Evolutionary conservation across 2,113 vertebrate genomes (phyloP).

Genomic region (Dipodomys spectabilis): DNA sequence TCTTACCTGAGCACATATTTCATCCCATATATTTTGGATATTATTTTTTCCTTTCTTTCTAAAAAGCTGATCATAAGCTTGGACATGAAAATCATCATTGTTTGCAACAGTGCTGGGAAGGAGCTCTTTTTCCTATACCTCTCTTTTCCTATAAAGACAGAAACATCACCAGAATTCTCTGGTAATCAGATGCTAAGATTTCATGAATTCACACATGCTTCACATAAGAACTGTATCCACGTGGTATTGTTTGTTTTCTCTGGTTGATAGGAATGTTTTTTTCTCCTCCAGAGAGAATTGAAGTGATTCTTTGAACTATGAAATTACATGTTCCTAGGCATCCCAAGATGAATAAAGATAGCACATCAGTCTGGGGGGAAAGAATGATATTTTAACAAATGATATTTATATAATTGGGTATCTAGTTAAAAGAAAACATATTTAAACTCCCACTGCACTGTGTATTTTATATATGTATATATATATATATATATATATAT

Average conservation of each 20-base stretch:
- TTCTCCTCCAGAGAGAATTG: conserved; percentile 35
- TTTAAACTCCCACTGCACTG: conserved; percentile 39
- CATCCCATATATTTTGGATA: conserved; percentile 39
- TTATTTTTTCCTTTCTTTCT: conserved; percentile 43
- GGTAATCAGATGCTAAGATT: conserved; percentile 25
- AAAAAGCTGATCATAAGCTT: conserved; percentile 15
- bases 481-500: no score
- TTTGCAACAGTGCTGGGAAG: background rate
- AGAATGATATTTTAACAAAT: conserved; percentile 46
- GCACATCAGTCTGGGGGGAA: background rate
- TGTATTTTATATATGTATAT: background rate
- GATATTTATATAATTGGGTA: conserved; percentile 10
- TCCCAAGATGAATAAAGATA: conserved; percentile 43
- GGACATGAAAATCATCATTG: conserved; percentile 38
- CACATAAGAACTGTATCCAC: background rate
- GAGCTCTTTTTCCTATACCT: background rate
- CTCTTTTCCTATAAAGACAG: background rate
- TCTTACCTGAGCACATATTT: background rate
- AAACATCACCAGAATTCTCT: background rate
- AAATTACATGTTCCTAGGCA: conserved; percentile 52
- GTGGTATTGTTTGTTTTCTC: conserved; percentile 28
- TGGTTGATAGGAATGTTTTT: conserved; percentile 1
- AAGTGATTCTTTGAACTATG: conserved; percentile 8
- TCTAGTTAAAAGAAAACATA: conserved; percentile 50
- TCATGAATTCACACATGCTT: background rate